Evolutionary conservation across 2,797 vertebrate species (phyloP), one percentile per base, ranked within the genome.

Genomic region (Choloepus didactylus): DNA sequence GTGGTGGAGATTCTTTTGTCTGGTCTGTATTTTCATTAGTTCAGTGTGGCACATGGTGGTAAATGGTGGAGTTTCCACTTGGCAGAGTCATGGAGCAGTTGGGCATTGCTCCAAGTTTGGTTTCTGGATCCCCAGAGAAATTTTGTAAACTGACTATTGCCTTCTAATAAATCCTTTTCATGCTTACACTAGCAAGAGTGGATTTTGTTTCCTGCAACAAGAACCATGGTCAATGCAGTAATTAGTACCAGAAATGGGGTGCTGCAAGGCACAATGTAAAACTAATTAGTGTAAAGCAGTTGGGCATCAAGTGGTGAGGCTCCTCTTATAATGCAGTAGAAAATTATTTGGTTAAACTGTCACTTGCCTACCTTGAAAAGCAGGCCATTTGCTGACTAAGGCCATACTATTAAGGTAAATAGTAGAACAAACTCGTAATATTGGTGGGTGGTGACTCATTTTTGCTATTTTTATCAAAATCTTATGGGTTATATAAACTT

Each of bases 381-480:
- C 44, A 91, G n/a, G 9, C 6, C 70, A 5, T 62, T 87, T 84
- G n/a, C 29, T 84, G 73, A 38, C 31, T 29, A 56, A 84, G 7
- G 35, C 31, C 62, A 66, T 54, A 87, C 38, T 14, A 0, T 79
- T 79, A 80, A 86, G 5, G 70, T 15, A 84, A 91, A 51, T 79
- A n/a, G 31, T 25, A 83, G 31, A 79, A 64, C 38, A 75, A 31
- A 87, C 60, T 82, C 31, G 75, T 41, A 41, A 9, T 49, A 11
- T 89, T 87, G 64, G 35, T 76, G 83, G 29, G 14, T 64, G 9
- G 4, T 94, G 21, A 59, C 64, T 80, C 29, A 70, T 46, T 85
- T 86, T 85, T 86, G 56, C 67, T 94, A 62, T 73, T 94, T 95
- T 70, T n/a, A 87, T 41, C 38, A 93, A 72, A 94, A 73, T 76